phyloP scores from a whole-genome alignment of 2,113 vertebrate species.

The Agapornis roseicollis region DNA sequence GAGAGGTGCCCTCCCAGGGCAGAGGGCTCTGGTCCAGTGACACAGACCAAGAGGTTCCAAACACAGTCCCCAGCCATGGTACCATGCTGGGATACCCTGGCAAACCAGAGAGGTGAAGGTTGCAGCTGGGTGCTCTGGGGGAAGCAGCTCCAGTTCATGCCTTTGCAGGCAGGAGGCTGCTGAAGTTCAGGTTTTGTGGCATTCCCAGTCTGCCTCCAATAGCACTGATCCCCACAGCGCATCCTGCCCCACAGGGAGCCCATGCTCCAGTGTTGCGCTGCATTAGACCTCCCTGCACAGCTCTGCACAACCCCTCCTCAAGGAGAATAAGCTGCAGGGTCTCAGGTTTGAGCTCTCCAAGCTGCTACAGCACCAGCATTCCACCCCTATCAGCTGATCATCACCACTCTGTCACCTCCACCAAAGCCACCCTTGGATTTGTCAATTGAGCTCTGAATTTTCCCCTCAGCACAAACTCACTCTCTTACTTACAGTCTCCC shows the following conservation, averaged over 20 bases:
- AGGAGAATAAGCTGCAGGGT: neutral
- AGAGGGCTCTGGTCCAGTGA: neutral
- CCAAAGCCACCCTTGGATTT: neutral
- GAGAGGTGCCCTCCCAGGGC: neutral
- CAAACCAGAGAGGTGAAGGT: accelerated
- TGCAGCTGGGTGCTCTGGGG: neutral
- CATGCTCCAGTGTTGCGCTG: too few species aligned
- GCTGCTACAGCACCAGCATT: neutral
- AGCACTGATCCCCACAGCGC: neutral
- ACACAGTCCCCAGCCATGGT: accelerated
- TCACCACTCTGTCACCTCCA: neutral
- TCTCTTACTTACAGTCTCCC: neutral
- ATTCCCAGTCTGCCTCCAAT: neutral
- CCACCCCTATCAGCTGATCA: neutral
- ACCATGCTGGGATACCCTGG: accelerated
- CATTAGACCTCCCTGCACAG: accelerated
- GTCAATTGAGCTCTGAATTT: neutral
- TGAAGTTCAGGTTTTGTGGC: neutral
- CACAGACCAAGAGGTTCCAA: neutral
- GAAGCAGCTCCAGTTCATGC: neutral
- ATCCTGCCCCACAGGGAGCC: neutral
- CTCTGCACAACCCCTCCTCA: neutral
- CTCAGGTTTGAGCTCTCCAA: neutral
- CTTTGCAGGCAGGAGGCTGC: neutral
- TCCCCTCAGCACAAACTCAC: neutral